Base-by-base conservation (phyloP, 64 coral and sea anemone species). In the Trachythela sp. region DNA sequence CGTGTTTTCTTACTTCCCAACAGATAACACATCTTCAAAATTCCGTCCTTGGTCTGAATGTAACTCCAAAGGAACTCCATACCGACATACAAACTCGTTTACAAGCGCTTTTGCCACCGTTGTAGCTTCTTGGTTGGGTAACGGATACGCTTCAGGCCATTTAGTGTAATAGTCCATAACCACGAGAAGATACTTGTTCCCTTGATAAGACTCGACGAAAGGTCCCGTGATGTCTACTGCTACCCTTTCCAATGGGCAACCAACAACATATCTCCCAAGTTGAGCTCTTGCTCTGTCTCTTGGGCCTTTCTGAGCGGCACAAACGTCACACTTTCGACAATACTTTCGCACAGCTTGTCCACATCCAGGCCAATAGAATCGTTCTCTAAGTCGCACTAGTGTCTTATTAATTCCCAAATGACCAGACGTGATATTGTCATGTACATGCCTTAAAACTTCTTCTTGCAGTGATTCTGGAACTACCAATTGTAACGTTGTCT, bases 151-250 rank as follows among this genome's bases (percentile, higher is more conserved):
- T 31, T 90, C 77, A 9, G 89, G 77, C 80, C 89, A 90, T 58
- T 90, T 90, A 35, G 75, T 60, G 58, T 71, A 86, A 56, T 86
- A 56, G 40, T 86, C 85, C 31, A 29, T 52, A 27, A 86, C 52
- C 22, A 92, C 32, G 27, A 92, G 35, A 32, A 92, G 36, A 80
- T 86, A 87, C 13, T 59, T 50, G 29, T 92, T 86, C 10, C 48
- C 83, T 41, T 70, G 84, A 32, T 39, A 43, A 20, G 90, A 86
- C 38, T 2, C n/a, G n/a, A n/a, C n/a, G n/a, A n/a, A n/a, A n/a
- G n/a, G n/a, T n/a, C n/a, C n/a, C n/a, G n/a, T n/a, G 36, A 92
- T 87, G 48, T 92, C 84, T 26, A 92, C 54, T 8, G 85, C 90
- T 80, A 92, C 86, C 31, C 90, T 36, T 87, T 92, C 90, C 85